Percentiles rank a stretch among this genome's conserved stretches.
phyloP scores from a whole-genome alignment of 2,113 vertebrate species.

The Phrynocephalus versicolor region DNA sequence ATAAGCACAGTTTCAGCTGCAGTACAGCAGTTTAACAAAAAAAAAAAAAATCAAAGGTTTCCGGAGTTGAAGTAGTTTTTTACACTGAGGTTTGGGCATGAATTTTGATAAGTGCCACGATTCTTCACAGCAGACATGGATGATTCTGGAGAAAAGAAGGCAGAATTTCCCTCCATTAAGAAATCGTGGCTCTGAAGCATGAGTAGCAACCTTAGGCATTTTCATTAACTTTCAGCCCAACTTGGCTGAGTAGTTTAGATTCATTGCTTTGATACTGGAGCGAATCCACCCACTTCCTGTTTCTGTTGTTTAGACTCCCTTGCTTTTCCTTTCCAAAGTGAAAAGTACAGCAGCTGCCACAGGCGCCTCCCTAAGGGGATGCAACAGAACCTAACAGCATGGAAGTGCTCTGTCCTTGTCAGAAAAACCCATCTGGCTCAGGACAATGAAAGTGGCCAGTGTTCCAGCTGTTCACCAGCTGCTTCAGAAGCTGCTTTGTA shows the following conservation, averaged over 20 bases:
- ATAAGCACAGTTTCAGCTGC: no score
- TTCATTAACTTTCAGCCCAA: neutral
- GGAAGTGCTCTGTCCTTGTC: neutral
- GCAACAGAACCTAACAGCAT: neutral
- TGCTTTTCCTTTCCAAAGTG: neutral
- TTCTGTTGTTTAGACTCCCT: neutral
- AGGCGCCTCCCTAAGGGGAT: neutral
- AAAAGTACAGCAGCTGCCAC: neutral
- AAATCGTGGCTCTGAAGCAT: neutral
- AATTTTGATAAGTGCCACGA: no score
- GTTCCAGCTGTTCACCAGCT: slow-evolving; percentile 7
- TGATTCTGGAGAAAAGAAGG: no score
- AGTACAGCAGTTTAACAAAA: no score
- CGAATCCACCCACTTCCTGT: neutral
- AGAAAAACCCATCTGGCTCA: neutral
- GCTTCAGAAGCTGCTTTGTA: neutral
- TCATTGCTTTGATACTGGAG: neutral
- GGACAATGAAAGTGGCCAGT: neutral
- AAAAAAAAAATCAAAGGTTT: no score
- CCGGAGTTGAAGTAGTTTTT: no score
- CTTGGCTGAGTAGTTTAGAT: neutral
- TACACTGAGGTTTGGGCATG: no score
- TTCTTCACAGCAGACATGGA: no score
- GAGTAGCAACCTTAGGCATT: neutral
- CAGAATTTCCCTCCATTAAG: neutral